phyloP scores from a whole-genome alignment of 2,888 invertebrate species.

The Archips xylosteana region DNA sequence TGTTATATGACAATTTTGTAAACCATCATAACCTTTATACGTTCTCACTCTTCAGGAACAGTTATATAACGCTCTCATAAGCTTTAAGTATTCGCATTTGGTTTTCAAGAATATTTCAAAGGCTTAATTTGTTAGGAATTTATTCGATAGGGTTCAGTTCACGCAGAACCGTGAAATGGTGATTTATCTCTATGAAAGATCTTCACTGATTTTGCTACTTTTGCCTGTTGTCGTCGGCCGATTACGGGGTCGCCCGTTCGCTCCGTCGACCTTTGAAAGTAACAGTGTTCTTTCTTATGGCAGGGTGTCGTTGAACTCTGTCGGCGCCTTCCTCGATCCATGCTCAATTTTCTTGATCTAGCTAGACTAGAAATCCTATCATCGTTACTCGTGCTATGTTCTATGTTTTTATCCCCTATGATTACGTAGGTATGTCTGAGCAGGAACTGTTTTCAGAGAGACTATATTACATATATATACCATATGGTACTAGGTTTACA shows the following conservation, averaged over 20 bases:
- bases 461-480: not conserved
- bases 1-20: not conserved
- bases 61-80: conserved; percentile 1
- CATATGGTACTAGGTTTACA: not conserved
- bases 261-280: conserved; percentile 80
- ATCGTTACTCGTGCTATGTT: conserved; percentile 31
- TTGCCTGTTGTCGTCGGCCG: conserved; percentile 34
- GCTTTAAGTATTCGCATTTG: conserved; percentile 4
- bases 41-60: not conserved
- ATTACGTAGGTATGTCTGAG: conserved; percentile 27
- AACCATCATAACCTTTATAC: not conserved
- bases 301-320: conserved; percentile 72
- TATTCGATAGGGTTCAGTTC: conserved; percentile 7
- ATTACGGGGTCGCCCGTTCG: conserved; percentile 55
- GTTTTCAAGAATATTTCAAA: not conserved
- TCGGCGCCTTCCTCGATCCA: conserved; percentile 61
- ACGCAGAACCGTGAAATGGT: conserved; percentile 17
- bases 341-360: conserved; percentile 70
- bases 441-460: conserved; percentile 8
- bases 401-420: conserved; percentile 33
- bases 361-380: conserved; percentile 52
- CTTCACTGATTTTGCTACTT: conserved; percentile 24
- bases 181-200: conserved; percentile 32
- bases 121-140: conserved; percentile 13
- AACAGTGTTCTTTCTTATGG: conserved; percentile 72